These are phyloP conservation scores for Sebastes trivittatus DNA, from an alignment of 2,797 vertebrate genomes.

Conservation along the genomic window DNA sequence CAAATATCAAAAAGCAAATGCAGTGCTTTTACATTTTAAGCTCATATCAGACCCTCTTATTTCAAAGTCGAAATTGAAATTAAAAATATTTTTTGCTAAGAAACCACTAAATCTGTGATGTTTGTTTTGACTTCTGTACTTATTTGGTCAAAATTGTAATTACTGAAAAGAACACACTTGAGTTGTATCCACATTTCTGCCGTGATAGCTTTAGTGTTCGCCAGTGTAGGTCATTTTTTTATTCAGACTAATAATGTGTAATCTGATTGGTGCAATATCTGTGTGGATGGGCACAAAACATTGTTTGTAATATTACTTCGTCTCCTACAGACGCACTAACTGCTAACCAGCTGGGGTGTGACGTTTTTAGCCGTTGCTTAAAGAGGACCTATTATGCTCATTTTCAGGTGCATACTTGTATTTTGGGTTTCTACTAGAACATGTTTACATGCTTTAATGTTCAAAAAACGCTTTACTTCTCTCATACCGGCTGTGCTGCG, in stretches of 20 bases:
- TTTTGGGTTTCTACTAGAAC: no score
- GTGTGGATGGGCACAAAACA: not conserved
- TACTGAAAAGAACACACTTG: not conserved
- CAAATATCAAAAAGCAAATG: not conserved
- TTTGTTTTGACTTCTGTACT: not conserved
- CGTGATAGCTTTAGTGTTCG: rapidly evolving
- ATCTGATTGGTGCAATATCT: not conserved
- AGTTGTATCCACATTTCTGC: not conserved
- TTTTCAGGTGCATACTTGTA: no score
- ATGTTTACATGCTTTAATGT: no score
- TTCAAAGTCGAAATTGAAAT: no score
- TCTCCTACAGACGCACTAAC: not conserved
- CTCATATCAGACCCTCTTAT: not conserved
- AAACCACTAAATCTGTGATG: not conserved
- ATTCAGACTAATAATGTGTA: not conserved
- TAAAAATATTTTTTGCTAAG: no score
- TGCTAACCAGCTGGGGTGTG: not conserved
- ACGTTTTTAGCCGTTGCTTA: not conserved
- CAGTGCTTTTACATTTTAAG: not conserved
- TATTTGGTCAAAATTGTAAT: no score
- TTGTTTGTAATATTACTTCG: not conserved
- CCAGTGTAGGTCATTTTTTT: not conserved
- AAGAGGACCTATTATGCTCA: not conserved
- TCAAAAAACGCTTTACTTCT: no score
- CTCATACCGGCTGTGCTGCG: no score